phyloP scores from a whole-genome alignment of 1,140 invertebrate species.

The Saccostrea glomerata region DNA sequence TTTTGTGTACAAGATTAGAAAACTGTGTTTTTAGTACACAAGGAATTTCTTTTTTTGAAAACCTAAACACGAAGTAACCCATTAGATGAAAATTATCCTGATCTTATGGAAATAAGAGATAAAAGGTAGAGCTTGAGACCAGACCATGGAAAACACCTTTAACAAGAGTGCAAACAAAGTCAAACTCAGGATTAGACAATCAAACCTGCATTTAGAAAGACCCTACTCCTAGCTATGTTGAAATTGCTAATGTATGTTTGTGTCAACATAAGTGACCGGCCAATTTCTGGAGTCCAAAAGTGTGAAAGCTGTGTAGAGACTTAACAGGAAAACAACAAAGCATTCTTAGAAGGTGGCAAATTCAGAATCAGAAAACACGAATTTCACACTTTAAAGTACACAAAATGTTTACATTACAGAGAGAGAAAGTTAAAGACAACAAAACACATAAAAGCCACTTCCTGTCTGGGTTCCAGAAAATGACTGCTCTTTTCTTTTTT shows the following conservation, averaged over 20 bases:
- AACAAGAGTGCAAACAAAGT: constrained; percentile 27
- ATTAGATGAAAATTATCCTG: constrained; percentile 13
- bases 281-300: constrained; percentile 10
- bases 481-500: background rate
- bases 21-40: constrained; percentile 10
- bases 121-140: background rate
- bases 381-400: constrained; percentile 25
- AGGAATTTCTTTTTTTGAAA: constrained; percentile 2
- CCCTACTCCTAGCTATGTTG: constrained; percentile 16
- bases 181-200: constrained; percentile 22
- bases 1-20: constrained; percentile 27
- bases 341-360: constrained; percentile 8
- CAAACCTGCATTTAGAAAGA: constrained; percentile 13
- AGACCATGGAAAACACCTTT: constrained; percentile 22
- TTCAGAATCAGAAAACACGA: constrained; percentile 5
- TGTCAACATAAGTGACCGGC: background rate
- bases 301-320: constrained; percentile 9
- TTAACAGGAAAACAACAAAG: background rate
- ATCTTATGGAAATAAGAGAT: constrained; percentile 18
- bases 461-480: background rate
- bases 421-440: background rate
- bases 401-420: constrained; percentile 9
- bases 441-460: constrained; percentile 10
- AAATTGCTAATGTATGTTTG: constrained; percentile 31
- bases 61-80: background rate